These are phyloP conservation scores for human (Homo sapiens) DNA, from an alignment of 2,113 vertebrate species.

Conservation along the genomic window DNA sequence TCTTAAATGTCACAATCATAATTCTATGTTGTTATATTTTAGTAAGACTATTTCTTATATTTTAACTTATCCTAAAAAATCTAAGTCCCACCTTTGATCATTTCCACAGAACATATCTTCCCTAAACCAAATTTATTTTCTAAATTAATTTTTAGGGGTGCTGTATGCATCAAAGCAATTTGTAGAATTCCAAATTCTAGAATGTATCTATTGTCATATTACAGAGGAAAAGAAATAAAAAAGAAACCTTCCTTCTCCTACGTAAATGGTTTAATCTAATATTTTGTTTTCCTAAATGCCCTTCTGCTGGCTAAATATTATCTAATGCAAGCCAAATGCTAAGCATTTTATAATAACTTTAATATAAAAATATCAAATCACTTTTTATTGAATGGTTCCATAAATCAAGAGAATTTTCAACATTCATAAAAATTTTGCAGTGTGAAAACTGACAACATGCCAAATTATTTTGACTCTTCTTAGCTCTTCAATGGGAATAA, in stretches of 20 bases:
- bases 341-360: constrained; percentile 61
- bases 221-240: background rate
- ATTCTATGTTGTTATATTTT: background rate
- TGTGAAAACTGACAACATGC: constrained; percentile 44
- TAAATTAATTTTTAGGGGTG: background rate
- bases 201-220: background rate
- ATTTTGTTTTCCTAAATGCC: background rate
- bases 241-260: background rate
- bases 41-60: background rate
- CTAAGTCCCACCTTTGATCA: background rate
- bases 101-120: background rate
- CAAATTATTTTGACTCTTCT: constrained; percentile 69
- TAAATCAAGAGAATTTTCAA: constrained; percentile 59
- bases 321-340: constrained; percentile 66
- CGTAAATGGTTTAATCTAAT: background rate
- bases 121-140: background rate
- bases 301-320: background rate
- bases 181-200: background rate
- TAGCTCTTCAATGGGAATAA: constrained; percentile 61
- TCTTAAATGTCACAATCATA: background rate
- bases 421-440: constrained; percentile 62
- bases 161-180: background rate
- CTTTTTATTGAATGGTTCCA: constrained; percentile 51
- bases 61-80: background rate
- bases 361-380: constrained; percentile 48